Evolutionary conservation across 2,888 invertebrate species (phyloP), one percentile per base, ranked within the genome.

Genomic region (Gnatocerus cornutus): DNA sequence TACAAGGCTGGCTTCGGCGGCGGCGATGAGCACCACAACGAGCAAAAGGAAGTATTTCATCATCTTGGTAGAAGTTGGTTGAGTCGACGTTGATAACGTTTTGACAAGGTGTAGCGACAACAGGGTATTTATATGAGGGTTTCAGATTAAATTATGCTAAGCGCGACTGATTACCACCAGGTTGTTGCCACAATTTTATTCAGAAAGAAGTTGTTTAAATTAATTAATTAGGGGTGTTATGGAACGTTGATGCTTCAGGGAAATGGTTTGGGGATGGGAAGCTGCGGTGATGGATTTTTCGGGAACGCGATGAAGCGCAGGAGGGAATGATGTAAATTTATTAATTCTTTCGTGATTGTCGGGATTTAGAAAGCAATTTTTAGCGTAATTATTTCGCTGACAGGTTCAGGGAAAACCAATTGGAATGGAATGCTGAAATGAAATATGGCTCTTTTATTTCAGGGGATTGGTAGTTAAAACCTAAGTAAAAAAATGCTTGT

Each of bases 1-100:
- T 39, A 65, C 67, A 45, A 67, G 65, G 64, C 74, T 63, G 27
- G 74, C 73, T 29, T 69, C 27, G 41, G 71, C 71, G 13, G 72
- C 16, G 45, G 70, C 71, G 41, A 75, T 46, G 14, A 69, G 21
- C 41, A 59, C 68, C 41, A 74, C 53, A 39, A 75, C 14, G 67
- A 69, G 72, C 65, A 75, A 62, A 10, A 74, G 39, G 48, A 74
- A 33, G 53, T 70, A 62, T 67, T 75, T 76, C 75, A 76, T 76
- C 74, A 74, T 74, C 53, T 64, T 53, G 56, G 53, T 62, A 68
- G 72, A 48, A 50, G 48, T 37, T 21, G 48, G 66, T 45, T 56
- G 39, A 43, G 52, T 52, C 37, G 59, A 66, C 48, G 67, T 30
- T 50, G 50, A 59, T 41, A 58, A 58, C 58, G 67, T 52, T 58